Evolutionary conservation across 2,888 invertebrate species (phyloP).

Genomic region (Morpho achilles): DNA sequence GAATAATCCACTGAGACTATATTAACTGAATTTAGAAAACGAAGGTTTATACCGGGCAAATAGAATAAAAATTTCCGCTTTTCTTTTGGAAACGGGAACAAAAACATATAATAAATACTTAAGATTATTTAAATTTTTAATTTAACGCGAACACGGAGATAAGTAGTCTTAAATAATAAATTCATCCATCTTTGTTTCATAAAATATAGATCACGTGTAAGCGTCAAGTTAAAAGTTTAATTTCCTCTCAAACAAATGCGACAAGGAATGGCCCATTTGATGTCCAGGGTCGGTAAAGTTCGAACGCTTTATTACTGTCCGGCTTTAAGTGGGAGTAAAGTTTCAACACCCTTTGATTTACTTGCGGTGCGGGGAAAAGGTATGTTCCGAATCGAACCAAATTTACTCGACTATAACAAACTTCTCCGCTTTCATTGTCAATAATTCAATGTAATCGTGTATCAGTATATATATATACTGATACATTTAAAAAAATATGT

Average conservation of each 20-base stretch:
- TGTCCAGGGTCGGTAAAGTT: conserved; percentile 74
- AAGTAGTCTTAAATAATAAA: too few species aligned
- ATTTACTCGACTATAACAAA: conserved; percentile 38
- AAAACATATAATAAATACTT: too few species aligned
- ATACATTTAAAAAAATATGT: background rate
- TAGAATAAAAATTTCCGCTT: too few species aligned
- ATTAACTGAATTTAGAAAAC: too few species aligned
- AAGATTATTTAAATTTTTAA: too few species aligned
- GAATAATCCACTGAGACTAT: too few species aligned
- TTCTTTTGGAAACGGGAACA: too few species aligned
- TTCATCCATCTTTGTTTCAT: too few species aligned
- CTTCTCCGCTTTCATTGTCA: conserved; percentile 16
- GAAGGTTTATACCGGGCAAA: too few species aligned
- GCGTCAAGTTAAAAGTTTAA: conserved; percentile 58
- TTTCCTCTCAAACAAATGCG: conserved; percentile 64
- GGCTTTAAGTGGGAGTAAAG: conserved; percentile 80
- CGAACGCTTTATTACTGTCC: conserved; percentile 79
- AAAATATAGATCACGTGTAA: conserved; percentile 30
- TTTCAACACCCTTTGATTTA: conserved; percentile 80
- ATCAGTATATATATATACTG: background rate
- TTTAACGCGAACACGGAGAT: too few species aligned
- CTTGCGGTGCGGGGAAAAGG: conserved; percentile 68
- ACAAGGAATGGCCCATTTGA: conserved; percentile 72
- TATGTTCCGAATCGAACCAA: conserved; percentile 53
- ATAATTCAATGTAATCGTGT: conserved; percentile 2